Evolutionary conservation across 2,888 invertebrate genomes (phyloP).

Genomic region (Lycia hirtaria): DNA sequence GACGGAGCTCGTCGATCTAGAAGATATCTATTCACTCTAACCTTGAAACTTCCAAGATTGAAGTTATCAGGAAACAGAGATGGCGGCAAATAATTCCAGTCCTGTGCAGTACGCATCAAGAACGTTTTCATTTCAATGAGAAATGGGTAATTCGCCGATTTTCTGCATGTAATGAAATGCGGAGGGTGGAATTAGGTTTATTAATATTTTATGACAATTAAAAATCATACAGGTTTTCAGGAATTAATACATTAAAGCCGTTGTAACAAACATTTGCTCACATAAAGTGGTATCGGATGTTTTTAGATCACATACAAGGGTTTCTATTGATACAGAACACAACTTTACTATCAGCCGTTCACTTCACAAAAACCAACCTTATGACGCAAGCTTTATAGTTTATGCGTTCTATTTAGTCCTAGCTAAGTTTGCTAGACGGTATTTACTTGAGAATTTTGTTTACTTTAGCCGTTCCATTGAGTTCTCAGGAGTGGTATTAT

Average conservation of each 20-base stretch:
- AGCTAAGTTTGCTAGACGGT: constrained; percentile 21
- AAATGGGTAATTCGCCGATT: too few species aligned
- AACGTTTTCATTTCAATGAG: too few species aligned
- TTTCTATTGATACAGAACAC: constrained; percentile 65
- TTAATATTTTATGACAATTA: background rate
- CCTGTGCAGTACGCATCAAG: too few species aligned
- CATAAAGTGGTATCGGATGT: constrained; percentile 70
- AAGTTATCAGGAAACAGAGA: too few species aligned
- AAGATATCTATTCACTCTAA: too few species aligned
- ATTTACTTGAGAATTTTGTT: constrained; percentile 53
- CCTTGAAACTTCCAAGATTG: too few species aligned
- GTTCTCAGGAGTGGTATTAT: constrained; percentile 60
- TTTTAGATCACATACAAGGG: constrained; percentile 73
- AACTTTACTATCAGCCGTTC: constrained; percentile 31
- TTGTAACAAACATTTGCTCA: constrained; percentile 64
- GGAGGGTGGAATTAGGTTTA: background rate
- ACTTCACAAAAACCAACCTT: constrained; percentile 34
- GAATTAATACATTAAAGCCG: constrained; percentile 39
- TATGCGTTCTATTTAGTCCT: background rate
- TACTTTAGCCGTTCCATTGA: constrained; percentile 64
- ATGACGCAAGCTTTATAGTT: constrained; percentile 8
- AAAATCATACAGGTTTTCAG: constrained; percentile 11
- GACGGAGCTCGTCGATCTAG: too few species aligned
- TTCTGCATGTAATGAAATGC: too few species aligned
- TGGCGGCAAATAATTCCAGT: too few species aligned